Evolutionary conservation across 2,888 invertebrate genomes (phyloP).

Genomic region (Tribolium freemani): DNA sequence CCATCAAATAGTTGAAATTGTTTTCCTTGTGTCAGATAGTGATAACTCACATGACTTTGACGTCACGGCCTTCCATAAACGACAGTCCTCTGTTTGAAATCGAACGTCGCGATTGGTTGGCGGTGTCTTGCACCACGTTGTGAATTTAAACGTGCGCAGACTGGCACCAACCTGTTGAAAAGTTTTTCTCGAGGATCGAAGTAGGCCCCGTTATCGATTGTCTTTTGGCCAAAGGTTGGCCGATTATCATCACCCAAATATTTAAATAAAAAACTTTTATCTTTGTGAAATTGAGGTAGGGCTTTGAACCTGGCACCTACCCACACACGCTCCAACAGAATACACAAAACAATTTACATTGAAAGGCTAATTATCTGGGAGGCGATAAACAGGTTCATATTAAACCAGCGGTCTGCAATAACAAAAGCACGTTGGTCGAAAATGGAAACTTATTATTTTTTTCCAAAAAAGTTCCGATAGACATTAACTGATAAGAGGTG

Average conservation of each 20-base stretch:
- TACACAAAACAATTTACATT: conserved; percentile 45
- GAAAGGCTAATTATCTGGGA: conserved; percentile 44
- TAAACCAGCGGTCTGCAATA: not conserved
- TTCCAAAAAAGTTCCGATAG: not conserved
- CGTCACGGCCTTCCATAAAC: conserved; percentile 56
- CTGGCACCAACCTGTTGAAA: conserved; percentile 48
- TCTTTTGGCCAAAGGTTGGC: conserved; percentile 33
- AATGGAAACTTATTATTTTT: not conserved
- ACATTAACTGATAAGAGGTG: too few relatives aligned
- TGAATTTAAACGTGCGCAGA: conserved; percentile 38
- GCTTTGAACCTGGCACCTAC: conserved; percentile 46
- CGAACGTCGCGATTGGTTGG: conserved; percentile 34
- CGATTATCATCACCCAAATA: conserved; percentile 31
- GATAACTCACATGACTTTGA: conserved; percentile 66
- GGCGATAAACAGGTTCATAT: conserved; percentile 36
- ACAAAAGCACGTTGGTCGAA: not conserved
- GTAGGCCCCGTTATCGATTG: conserved; percentile 35
- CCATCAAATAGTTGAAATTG: conserved; percentile 56
- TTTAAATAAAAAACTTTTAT: conserved; percentile 42
- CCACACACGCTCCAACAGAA: conserved; percentile 39
- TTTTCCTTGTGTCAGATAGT: conserved; percentile 62
- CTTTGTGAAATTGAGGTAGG: conserved; percentile 50
- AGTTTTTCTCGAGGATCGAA: not conserved
- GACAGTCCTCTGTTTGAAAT: conserved; percentile 25
- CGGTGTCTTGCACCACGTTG: conserved; percentile 47